Percentiles rank a stretch among this genome's conserved stretches.
Conservation (phyloP, 2,797 vertebrate genomes). For the Hydrolagus colliei region DNA sequence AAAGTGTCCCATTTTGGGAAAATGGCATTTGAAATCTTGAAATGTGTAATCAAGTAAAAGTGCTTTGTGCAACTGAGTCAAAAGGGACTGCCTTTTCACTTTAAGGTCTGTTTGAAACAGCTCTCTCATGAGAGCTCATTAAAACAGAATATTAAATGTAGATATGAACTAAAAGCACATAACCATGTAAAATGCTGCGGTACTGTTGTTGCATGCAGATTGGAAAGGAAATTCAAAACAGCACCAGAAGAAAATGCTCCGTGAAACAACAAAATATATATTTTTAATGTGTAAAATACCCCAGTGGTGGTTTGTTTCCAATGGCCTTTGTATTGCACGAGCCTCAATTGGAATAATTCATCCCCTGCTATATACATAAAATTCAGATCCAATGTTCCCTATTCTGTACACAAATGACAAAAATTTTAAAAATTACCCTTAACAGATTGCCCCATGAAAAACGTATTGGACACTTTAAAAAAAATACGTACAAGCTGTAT, state of each 20-base stretch:
- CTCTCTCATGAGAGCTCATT: background rate
- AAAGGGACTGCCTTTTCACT: background rate
- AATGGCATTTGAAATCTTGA: constrained; percentile 7
- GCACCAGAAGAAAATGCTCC: background rate
- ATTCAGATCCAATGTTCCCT: background rate
- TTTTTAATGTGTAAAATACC: background rate
- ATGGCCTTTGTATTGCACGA: background rate
- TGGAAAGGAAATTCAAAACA: constrained; percentile 10
- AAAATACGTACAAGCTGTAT: background rate
- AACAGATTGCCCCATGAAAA: background rate
- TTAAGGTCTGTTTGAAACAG: too few species aligned
- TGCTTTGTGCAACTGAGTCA: background rate
- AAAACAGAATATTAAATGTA: constrained; percentile 17
- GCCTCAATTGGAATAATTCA: background rate
- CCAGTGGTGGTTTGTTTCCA: background rate
- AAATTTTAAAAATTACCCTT: background rate
- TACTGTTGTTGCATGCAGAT: background rate
- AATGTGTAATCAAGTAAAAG: constrained; percentile 1
- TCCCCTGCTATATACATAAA: background rate
- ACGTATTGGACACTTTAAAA: background rate
- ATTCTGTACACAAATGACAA: background rate
- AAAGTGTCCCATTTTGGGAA: background rate
- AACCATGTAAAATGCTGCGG: background rate
- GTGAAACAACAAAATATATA: background rate
- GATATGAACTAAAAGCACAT: background rate